phyloP scores from a whole-genome alignment of 2,888 invertebrate species.

The Lumbricus terrestris region DNA sequence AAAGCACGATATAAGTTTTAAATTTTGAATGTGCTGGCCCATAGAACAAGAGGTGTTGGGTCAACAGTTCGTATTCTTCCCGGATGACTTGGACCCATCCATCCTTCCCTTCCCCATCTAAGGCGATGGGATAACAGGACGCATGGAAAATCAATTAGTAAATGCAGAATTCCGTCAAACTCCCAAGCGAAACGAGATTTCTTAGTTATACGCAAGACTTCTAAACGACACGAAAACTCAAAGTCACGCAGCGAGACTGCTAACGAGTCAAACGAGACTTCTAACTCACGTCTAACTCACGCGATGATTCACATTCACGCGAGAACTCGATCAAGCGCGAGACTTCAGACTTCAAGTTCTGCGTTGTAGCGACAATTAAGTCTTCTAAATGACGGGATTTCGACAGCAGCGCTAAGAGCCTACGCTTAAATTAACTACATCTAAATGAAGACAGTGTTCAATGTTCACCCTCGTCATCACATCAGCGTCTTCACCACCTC shows the following conservation, averaged over 20 bases:
- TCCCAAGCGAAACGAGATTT: background rate
- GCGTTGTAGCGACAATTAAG: too few relatives aligned
- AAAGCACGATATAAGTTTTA: background rate
- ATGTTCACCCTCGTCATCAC: too few relatives aligned
- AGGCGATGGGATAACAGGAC: background rate
- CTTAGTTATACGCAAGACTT: background rate
- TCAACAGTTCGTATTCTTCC: background rate
- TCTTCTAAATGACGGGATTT: background rate
- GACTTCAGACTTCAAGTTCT: background rate
- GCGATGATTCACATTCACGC: background rate
- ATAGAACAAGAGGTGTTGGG: background rate
- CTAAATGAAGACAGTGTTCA: background rate
- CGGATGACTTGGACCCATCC: background rate
- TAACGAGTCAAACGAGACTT: background rate
- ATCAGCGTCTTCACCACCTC: background rate
- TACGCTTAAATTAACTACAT: background rate
- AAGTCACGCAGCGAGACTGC: too few relatives aligned
- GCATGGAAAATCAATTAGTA: too few relatives aligned
- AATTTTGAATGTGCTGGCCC: background rate
- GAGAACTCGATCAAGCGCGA: background rate
- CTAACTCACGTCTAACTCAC: too few relatives aligned
- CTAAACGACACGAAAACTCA: background rate
- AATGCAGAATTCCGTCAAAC: background rate
- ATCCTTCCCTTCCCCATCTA: too few relatives aligned
- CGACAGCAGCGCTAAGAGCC: background rate